Percentiles rank a stretch among this genome's conserved stretches.
phyloP scores from a whole-genome alignment of 2,113 vertebrate species.

The Peromyscus leucopus region DNA sequence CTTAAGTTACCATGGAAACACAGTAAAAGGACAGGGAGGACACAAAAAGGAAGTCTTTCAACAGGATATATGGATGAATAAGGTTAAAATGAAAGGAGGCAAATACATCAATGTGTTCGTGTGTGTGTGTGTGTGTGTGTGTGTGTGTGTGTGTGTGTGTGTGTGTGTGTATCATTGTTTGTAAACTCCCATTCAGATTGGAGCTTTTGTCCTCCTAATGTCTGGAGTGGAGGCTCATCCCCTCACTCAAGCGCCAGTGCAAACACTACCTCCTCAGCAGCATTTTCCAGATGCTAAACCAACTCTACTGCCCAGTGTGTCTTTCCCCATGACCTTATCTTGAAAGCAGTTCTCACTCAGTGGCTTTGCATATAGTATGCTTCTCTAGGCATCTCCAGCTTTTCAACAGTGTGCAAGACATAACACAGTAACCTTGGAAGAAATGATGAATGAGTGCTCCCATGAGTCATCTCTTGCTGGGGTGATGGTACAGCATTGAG shows the following conservation, averaged over 20 bases:
- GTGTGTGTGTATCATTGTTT: not conserved
- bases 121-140: not conserved
- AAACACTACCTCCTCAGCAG: not conserved
- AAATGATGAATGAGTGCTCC: not conserved
- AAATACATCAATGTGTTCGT: not conserved
- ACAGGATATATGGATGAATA: not conserved
- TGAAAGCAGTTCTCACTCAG: not conserved
- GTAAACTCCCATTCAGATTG: not conserved
- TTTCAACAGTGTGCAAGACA: not conserved
- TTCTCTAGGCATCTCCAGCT: not conserved
- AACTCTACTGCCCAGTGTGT: not conserved
- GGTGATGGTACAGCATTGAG: not conserved
- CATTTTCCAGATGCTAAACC: not conserved
- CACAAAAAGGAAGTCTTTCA: constrained; percentile 29
- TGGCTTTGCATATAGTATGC: not conserved
- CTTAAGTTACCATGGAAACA: constrained; percentile 55
- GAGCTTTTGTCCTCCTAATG: not conserved
- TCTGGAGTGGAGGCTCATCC: not conserved
- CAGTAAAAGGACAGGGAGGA: not conserved
- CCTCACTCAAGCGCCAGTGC: not conserved
- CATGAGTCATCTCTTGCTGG: not conserved
- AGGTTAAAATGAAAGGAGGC: not conserved
- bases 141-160: not conserved
- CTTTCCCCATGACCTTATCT: not conserved
- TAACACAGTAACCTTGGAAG: not conserved